phyloP scores from a whole-genome alignment of 2,888 invertebrate species.

The Thereva unica region DNA sequence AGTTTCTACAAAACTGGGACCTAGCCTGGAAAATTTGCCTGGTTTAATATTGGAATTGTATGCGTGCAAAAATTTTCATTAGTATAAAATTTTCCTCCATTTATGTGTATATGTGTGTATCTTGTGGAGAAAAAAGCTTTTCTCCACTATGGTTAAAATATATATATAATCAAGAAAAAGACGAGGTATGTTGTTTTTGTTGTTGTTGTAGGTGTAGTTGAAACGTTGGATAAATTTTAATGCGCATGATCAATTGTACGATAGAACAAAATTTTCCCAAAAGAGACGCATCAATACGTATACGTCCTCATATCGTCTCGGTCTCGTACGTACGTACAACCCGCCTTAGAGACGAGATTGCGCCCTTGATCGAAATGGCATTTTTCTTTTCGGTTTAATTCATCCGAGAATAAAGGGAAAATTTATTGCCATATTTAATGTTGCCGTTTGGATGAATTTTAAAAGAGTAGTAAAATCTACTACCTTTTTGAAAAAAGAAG shows the following conservation, averaged over 20 bases:
- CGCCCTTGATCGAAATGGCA: constrained; percentile 35
- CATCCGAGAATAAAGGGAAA: constrained; percentile 31
- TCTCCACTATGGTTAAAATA: no score
- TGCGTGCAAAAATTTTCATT: constrained; percentile 5
- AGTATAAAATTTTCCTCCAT: no score
- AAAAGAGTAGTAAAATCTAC: no score
- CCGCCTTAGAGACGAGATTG: constrained; percentile 14
- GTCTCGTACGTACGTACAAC: constrained; percentile 20
- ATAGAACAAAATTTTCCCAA: constrained; percentile 13
- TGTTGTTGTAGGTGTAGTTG: no score
- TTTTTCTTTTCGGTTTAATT: constrained; percentile 36
- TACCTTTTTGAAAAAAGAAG: no score
- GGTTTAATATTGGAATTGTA: constrained; percentile 28
- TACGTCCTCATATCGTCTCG: no score
- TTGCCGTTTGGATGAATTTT: no score
- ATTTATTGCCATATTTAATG: no score
- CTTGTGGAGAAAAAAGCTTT: constrained; percentile 7
- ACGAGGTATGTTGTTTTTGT: no score
- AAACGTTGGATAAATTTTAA: no score
- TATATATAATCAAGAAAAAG: no score
- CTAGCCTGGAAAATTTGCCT: constrained; percentile 47
- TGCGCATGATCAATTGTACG: constrained; percentile 7
- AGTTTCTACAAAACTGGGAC: constrained; percentile 46
- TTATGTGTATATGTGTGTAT: no score
- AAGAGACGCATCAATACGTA: constrained; percentile 27